Conservation (phyloP, 2,113 vertebrate genomes). For the Caranx ignobilis region DNA sequence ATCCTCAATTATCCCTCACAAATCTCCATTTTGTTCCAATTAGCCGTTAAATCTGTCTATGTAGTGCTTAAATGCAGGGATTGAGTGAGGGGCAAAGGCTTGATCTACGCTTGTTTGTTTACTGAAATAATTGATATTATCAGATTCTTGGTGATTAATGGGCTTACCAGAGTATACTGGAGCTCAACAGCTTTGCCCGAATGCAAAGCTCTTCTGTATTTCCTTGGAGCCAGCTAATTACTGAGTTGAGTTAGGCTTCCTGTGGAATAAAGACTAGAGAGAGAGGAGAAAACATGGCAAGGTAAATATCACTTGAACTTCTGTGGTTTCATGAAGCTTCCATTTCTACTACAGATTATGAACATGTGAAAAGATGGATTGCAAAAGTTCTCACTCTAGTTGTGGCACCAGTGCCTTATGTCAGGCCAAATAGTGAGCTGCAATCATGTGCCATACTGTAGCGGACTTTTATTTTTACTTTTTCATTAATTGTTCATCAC, state of each 20-base stretch:
- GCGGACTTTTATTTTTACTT: too few relatives aligned
- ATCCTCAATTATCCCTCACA: slow-evolving; percentile 64
- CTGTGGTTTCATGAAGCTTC: neutral
- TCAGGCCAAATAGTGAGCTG: neutral
- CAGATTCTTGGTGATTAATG: slow-evolving; percentile 75
- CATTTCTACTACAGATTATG: neutral
- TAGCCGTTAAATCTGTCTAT: slow-evolving; percentile 69
- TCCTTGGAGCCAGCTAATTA: slow-evolving; percentile 70
- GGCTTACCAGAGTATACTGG: slow-evolving; percentile 62
- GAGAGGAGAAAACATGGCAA: neutral
- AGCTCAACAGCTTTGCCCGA: slow-evolving; percentile 60
- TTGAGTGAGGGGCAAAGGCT: slow-evolving; percentile 58
- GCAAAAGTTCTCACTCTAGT: neutral
- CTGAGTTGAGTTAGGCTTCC: slow-evolving; percentile 38
- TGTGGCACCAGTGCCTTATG: neutral
- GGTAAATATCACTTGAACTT: neutral
- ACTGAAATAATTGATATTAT: slow-evolving; percentile 81
- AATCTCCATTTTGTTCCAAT: slow-evolving; percentile 76
- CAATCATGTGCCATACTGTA: too few relatives aligned
- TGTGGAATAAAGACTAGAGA: slow-evolving; percentile 32
- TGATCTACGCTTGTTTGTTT: slow-evolving; percentile 75
- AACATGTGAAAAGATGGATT: neutral
- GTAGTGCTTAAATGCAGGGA: slow-evolving; percentile 69
- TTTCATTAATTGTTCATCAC: too few relatives aligned
- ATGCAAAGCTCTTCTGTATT: slow-evolving; percentile 61